Percentiles rank a stretch among this genome's conserved stretches.
These are phyloP conservation scores for Sus scrofa DNA, from an alignment of 2,113 vertebrate genomes.

Conservation along the genomic window DNA sequence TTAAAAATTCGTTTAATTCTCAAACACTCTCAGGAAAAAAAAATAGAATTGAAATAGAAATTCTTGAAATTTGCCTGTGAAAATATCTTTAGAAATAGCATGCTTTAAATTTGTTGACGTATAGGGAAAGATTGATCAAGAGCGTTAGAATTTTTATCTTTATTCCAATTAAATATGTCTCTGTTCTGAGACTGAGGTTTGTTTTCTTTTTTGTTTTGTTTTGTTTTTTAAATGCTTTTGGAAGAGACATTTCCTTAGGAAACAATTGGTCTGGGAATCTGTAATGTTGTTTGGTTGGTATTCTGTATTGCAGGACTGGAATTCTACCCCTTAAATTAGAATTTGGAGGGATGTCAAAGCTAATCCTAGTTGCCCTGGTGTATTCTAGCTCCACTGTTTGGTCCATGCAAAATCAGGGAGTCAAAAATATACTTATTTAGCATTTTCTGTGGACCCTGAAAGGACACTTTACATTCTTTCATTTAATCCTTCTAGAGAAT, in stretches of 20 bases:
- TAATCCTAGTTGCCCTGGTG: not conserved
- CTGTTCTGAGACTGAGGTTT: not conserved
- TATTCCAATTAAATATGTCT: slow-evolving; percentile 30
- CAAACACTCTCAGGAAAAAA: not conserved
- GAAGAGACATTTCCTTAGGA: not conserved
- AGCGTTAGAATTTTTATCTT: slow-evolving; percentile 11
- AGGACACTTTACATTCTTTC: not conserved
- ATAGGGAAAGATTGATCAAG: not conserved
- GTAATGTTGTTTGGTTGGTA: not conserved
- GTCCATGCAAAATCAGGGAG: not conserved
- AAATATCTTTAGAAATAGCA: slow-evolving; percentile 46
- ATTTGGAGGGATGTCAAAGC: not conserved
- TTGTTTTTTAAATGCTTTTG: not conserved
- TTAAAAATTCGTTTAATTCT: slow-evolving; percentile 49
- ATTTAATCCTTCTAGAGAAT: slow-evolving; percentile 11
- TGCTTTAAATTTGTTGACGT: slow-evolving; percentile 38
- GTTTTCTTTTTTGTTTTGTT: no score
- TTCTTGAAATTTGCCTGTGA: not conserved
- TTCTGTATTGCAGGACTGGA: not conserved
- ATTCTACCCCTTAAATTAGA: slow-evolving; percentile 44
- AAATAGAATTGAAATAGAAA: slow-evolving; percentile 51
- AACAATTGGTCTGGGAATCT: not conserved
- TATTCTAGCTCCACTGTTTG: not conserved
- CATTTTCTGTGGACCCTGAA: slow-evolving; percentile 18
- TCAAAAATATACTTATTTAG: not conserved